Evolutionary conservation across 2,113 vertebrate genomes (phyloP).

Genomic region (Stictonetta naevosa): DNA sequence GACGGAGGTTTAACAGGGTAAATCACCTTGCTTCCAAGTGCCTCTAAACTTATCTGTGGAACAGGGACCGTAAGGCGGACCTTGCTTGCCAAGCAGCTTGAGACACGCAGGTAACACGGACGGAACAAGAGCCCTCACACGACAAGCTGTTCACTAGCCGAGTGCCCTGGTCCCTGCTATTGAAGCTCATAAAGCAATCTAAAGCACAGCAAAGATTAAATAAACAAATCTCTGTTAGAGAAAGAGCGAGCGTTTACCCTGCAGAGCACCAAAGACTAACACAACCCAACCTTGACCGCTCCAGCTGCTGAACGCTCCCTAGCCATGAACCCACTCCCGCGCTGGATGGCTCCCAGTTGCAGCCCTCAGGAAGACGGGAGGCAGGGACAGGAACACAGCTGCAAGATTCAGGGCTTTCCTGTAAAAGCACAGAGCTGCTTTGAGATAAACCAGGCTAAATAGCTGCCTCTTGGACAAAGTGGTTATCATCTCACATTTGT

Average conservation of each 20-base stretch:
- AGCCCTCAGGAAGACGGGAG: neutral
- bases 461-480: neutral
- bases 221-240: neutral
- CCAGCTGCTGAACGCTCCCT: neutral
- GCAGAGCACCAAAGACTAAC: neutral
- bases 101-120: rapidly evolving
- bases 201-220: neutral
- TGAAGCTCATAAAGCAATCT: neutral
- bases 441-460: neutral
- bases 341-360: neutral
- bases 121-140: rapidly evolving
- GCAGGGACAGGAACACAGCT: neutral
- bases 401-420: neutral
- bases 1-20: too few species aligned
- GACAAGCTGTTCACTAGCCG: neutral
- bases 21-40: neutral
- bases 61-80: neutral
- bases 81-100: neutral
- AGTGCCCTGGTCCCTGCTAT: neutral
- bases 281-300: neutral
- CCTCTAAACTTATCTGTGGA: neutral
- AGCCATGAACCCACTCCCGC: neutral
- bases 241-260: neutral
- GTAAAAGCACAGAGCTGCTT: neutral
- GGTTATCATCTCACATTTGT: neutral